Evolutionary conservation across 1,140 invertebrate species (phyloP).

Genomic region (Eueides isabella): DNA sequence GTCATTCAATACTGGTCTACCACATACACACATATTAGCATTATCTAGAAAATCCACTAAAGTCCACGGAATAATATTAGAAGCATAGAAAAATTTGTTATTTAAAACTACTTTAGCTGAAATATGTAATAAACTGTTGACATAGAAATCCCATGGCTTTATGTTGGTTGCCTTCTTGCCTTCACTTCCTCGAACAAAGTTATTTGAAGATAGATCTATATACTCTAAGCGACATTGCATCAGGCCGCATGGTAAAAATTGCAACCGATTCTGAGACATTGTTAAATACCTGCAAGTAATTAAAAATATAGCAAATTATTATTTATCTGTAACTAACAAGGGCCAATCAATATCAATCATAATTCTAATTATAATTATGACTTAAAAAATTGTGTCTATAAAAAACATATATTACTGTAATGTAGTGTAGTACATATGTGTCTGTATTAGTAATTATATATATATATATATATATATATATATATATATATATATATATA

Average conservation of each 20-base stretch:
- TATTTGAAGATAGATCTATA: slow-evolving; percentile 83
- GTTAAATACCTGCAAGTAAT: slow-evolving; percentile 73
- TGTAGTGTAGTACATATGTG: too few relatives aligned
- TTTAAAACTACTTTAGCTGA: slow-evolving; percentile 65
- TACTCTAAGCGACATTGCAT: slow-evolving; percentile 79
- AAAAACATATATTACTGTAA: too few relatives aligned
- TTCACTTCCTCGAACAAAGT: slow-evolving; percentile 65
- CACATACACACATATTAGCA: slow-evolving; percentile 85
- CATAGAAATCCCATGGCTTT: slow-evolving; percentile 72
- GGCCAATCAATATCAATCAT: too few relatives aligned
- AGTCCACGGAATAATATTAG: slow-evolving; percentile 83
- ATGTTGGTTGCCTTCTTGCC: slow-evolving; percentile 53
- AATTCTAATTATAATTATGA: too few relatives aligned
- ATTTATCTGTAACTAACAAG: too few relatives aligned
- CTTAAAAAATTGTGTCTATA: too few relatives aligned
- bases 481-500: too few relatives aligned
- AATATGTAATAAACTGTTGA: slow-evolving; percentile 64
- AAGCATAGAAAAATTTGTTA: slow-evolving; percentile 80
- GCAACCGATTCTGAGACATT: slow-evolving; percentile 82
- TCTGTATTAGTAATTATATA: too few relatives aligned
- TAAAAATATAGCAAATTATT: not conserved
- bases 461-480: too few relatives aligned
- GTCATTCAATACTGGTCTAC: slow-evolving; percentile 82
- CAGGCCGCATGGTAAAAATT: slow-evolving; percentile 82
- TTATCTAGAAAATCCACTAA: slow-evolving; percentile 84